Conservation (phyloP, 2,113 vertebrate genomes). For the Gavialis gangeticus region DNA sequence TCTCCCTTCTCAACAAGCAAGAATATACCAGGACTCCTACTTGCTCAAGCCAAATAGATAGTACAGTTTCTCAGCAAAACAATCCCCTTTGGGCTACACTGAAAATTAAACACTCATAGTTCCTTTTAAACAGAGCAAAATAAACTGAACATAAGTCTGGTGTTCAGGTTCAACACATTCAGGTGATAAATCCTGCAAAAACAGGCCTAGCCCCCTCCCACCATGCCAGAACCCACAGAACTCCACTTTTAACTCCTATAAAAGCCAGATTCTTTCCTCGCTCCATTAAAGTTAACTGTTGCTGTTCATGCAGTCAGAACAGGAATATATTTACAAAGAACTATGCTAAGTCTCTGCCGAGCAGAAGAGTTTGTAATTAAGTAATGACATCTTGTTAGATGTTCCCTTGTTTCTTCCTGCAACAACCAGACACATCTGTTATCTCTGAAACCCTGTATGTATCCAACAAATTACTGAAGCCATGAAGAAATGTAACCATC, state of each 20-base stretch:
- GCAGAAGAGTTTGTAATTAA: slow-evolving; percentile 3
- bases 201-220: background rate
- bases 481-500: background rate
- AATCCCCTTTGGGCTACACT: fast-evolving
- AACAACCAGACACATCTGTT: background rate
- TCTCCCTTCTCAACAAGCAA: background rate
- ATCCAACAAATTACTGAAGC: background rate
- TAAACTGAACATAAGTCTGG: background rate
- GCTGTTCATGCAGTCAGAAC: background rate
- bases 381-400: background rate
- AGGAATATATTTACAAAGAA: background rate
- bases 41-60: background rate
- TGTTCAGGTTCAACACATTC: background rate
- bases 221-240: background rate
- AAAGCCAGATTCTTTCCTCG: background rate
- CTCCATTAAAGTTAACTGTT: background rate
- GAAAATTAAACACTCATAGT: background rate
- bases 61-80: fast-evolving
- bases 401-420: background rate
- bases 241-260: background rate
- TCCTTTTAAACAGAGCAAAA: background rate
- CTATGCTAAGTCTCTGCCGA: background rate
- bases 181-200: background rate
- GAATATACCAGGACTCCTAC: background rate
- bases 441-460: fast-evolving